Evolutionary conservation across 1,140 invertebrate species (phyloP).

Genomic region (Vollenhovia emeryi): DNA sequence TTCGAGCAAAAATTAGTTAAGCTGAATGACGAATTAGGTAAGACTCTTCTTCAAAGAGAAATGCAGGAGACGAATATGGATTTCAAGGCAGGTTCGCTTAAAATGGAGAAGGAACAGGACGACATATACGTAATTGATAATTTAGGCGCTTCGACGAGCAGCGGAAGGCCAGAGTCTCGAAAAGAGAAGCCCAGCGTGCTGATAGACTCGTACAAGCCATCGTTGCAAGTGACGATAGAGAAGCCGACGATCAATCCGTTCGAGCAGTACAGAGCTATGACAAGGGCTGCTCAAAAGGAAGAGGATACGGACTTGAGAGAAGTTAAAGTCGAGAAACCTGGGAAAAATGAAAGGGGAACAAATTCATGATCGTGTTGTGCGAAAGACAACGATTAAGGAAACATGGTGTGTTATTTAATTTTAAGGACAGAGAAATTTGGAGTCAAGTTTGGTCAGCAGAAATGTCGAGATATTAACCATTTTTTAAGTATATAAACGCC

Average conservation of each 20-base stretch:
- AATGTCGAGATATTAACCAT: background rate
- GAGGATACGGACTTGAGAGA: constrained; percentile 47
- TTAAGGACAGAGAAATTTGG: background rate
- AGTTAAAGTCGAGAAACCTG: constrained; percentile 50
- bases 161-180: constrained; percentile 4
- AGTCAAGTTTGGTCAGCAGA: background rate
- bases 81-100: background rate
- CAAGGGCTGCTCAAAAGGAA: constrained; percentile 30
- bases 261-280: constrained; percentile 66
- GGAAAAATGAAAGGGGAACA: background rate
- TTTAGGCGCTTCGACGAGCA: constrained; percentile 46
- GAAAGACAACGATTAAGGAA: background rate
- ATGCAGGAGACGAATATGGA: constrained; percentile 10
- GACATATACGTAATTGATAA: constrained; percentile 60
- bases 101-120: background rate
- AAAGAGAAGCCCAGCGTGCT: constrained; percentile 69
- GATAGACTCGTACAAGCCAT: constrained; percentile 71
- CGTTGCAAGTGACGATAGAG: constrained; percentile 72
- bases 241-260: constrained; percentile 69
- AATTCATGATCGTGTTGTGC: background rate
- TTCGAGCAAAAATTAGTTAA: constrained; percentile 35
- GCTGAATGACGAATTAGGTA: background rate
- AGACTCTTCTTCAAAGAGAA: background rate
- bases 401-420: background rate
- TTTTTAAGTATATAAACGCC: background rate